phyloP scores from a whole-genome alignment of 2,888 invertebrate species.

The Agonopterix subpropinquella region DNA sequence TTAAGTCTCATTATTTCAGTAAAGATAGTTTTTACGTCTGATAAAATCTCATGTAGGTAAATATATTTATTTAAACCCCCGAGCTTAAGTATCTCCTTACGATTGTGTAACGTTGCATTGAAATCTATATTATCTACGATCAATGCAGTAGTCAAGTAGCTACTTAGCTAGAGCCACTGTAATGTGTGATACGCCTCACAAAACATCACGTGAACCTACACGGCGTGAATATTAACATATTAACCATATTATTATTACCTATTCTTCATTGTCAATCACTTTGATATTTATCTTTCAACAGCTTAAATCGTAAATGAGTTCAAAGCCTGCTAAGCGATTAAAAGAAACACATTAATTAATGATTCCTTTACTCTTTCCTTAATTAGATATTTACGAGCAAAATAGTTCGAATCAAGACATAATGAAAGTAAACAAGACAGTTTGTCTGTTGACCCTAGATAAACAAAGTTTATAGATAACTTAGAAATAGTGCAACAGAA shows the following conservation, averaged over 20 bases:
- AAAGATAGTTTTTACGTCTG: no score
- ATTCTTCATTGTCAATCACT: constrained; percentile 1
- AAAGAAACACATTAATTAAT: background rate
- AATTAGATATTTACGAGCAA: no score
- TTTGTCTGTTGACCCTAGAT: constrained; percentile 51
- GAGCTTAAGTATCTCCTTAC: no score
- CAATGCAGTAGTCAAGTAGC: background rate
- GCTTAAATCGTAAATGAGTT: background rate
- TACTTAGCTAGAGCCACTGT: constrained; percentile 4
- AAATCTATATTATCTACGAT: background rate
- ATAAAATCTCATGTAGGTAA: no score
- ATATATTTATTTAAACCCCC: no score
- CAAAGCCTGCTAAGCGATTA: background rate
- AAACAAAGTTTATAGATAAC: constrained; percentile 36
- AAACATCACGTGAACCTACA: constrained; percentile 39
- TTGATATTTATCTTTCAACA: background rate
- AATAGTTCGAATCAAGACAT: no score
- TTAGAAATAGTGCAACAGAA: constrained; percentile 8
- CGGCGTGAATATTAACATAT: constrained; percentile 41
- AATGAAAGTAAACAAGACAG: constrained; percentile 22
- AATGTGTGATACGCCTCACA: constrained; percentile 39
- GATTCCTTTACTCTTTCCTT: constrained; percentile 1
- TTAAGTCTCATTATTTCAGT: no score
- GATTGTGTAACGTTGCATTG: no score
- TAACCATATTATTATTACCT: constrained; percentile 21